Evolutionary conservation across 2,888 invertebrate genomes (phyloP).

Genomic region (Polylopha cassiicola): DNA sequence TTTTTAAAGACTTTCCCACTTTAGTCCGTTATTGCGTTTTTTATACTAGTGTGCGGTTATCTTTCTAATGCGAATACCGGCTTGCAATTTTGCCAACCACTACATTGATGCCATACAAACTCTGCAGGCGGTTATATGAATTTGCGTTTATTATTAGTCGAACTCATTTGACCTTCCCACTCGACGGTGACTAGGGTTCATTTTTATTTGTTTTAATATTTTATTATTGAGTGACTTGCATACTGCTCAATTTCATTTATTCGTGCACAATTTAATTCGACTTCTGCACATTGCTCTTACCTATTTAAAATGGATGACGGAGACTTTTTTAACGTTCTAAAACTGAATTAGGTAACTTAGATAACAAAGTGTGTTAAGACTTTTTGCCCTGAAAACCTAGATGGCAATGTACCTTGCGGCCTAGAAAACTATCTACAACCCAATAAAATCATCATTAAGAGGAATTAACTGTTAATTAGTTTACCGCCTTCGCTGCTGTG

Average conservation of each 20-base stretch:
- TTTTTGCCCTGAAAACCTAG: conserved; percentile 1
- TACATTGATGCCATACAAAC: not conserved
- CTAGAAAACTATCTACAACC: conserved; percentile 7
- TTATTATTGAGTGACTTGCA: not conserved
- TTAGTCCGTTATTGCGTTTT: too few relatives aligned
- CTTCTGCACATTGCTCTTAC: too few relatives aligned
- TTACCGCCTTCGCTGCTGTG: not conserved
- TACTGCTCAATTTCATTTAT: too few relatives aligned
- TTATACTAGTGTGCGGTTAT: too few relatives aligned
- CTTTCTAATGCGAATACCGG: too few relatives aligned
- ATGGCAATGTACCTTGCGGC: conserved; percentile 6
- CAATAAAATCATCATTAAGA: conserved; percentile 10
- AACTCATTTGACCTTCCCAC: conserved; percentile 35
- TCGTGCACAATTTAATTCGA: too few relatives aligned
- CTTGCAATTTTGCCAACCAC: too few relatives aligned
- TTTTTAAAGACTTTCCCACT: too few relatives aligned
- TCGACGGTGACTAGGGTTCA: not conserved
- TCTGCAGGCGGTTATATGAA: conserved; percentile 1
- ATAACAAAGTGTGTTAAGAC: too few relatives aligned
- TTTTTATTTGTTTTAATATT: conserved; percentile 1
- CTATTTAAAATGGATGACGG: too few relatives aligned
- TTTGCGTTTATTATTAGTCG: conserved; percentile 19
- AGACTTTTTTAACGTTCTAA: too few relatives aligned
- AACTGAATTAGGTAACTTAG: too few relatives aligned
- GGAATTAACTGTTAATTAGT: conserved; percentile 9